Percentiles rank a stretch among this genome's conserved stretches.
Evolutionary conservation across 2,113 vertebrate genomes (phyloP).

Genomic region (Piliocolobus tephrosceles): DNA sequence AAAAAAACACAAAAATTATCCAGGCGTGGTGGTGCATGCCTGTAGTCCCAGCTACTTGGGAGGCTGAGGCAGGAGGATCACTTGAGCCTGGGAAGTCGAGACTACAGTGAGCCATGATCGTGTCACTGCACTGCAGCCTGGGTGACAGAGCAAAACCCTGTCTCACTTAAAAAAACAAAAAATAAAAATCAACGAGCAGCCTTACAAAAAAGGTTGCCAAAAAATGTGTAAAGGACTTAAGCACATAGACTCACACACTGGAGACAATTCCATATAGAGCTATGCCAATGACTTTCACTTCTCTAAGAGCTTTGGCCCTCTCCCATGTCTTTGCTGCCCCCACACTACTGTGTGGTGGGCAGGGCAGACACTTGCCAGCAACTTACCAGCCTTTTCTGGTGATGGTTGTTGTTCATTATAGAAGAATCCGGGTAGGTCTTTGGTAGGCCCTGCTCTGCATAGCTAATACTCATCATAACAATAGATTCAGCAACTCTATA

Average conservation of each 20-base stretch:
- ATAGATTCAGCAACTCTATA: not conserved
- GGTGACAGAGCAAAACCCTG: not conserved
- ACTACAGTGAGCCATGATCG: not conserved
- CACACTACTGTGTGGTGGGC: not conserved
- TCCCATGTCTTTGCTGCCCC: not conserved
- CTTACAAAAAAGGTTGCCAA: not conserved
- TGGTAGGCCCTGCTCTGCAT: not conserved
- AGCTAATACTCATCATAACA: not conserved
- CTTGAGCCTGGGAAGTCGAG: not conserved
- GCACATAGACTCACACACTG: not conserved
- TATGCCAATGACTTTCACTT: not conserved
- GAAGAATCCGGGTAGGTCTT: not conserved
- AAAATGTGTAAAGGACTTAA: not conserved
- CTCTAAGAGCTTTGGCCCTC: not conserved
- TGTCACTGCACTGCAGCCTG: not conserved
- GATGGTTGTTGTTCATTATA: not conserved
- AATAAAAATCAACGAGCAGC: not conserved
- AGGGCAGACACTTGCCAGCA: not conserved
- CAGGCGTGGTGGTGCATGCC: not conserved
- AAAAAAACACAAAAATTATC: not conserved
- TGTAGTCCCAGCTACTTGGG: not conserved
- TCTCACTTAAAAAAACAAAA: not conserved
- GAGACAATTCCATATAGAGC: not conserved
- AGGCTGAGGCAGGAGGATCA: not conserved
- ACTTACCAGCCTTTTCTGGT: not conserved